phyloP scores from a whole-genome alignment of 2,113 vertebrate species.

The Irena cyanogastra region DNA sequence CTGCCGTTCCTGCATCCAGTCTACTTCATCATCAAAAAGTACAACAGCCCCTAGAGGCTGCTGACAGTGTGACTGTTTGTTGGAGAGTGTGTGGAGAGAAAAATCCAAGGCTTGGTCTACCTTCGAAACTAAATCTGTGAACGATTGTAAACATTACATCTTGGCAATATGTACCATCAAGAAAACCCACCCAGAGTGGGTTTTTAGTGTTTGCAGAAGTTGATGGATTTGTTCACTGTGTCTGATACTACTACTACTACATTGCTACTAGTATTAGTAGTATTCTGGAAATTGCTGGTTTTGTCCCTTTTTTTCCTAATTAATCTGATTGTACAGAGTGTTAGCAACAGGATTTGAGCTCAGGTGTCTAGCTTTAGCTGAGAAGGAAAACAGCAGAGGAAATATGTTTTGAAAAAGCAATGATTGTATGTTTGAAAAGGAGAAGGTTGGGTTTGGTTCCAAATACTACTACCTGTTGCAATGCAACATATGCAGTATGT shows the following conservation, averaged over 20 bases:
- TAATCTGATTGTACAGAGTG: neutral
- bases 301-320: neutral
- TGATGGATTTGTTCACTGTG: neutral
- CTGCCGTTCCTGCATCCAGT: accelerated
- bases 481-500: neutral
- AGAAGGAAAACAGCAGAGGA: neutral
- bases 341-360: neutral
- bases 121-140: neutral
- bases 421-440: neutral
- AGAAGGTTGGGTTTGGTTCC: neutral
- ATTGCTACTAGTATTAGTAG: neutral
- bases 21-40: neutral
- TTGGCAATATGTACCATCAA: neutral
- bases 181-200: neutral
- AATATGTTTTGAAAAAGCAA: neutral
- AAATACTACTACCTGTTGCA: neutral
- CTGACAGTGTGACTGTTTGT: neutral
- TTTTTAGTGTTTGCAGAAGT: neutral
- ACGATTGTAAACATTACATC: neutral
- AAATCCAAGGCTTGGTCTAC: neutral
- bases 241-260: neutral
- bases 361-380: neutral
- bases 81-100: neutral
- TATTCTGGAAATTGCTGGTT: neutral
- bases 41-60: neutral